Percentiles rank a stretch among this genome's conserved stretches.
phyloP scores from a whole-genome alignment of 2,113 vertebrate species.

The Symphodus melops region DNA sequence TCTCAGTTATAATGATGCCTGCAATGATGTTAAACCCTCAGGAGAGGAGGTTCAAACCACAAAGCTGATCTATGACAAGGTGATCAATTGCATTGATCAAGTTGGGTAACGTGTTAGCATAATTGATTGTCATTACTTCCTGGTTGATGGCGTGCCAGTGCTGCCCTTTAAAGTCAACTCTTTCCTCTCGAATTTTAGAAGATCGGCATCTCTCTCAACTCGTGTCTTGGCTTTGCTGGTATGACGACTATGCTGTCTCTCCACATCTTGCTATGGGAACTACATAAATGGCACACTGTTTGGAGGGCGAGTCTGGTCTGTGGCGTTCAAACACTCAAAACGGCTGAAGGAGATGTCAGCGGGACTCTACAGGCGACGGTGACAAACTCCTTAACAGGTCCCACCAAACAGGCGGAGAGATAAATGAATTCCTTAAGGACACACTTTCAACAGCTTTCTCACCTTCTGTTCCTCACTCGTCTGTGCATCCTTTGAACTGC shows the following conservation, averaged over 20 bases:
- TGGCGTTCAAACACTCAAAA: constrained; percentile 60
- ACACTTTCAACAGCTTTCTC: constrained; percentile 56
- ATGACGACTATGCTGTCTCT: constrained; percentile 46
- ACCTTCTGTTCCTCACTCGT: constrained; percentile 12
- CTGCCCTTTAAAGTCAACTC: constrained; percentile 18
- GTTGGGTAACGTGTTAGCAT: constrained; percentile 39
- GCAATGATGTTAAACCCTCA: no score
- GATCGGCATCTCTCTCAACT: constrained; percentile 21
- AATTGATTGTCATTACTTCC: constrained; percentile 21
- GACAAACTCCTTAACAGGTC: constrained; percentile 60
- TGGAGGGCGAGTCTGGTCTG: constrained; percentile 64
- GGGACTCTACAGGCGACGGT: constrained; percentile 49
- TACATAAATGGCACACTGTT: constrained; percentile 45
- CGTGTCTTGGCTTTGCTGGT: constrained; percentile 64
- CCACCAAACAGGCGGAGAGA: constrained; percentile 51
- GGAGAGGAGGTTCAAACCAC: no score
- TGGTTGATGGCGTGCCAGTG: constrained; percentile 9
- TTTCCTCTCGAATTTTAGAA: constrained; percentile 31
- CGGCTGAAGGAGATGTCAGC: constrained; percentile 80
- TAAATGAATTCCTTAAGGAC: constrained; percentile 66
- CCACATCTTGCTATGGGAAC: constrained; percentile 61
- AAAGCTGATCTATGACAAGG: constrained; percentile 34
- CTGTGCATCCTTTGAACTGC: constrained; percentile 18
- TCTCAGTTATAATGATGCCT: no score
- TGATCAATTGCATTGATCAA: constrained; percentile 55